Percentiles rank a stretch among this genome's conserved stretches.
These are phyloP conservation scores for Strix aluco DNA, from an alignment of 2,113 vertebrate genomes.

Conservation along the genomic window DNA sequence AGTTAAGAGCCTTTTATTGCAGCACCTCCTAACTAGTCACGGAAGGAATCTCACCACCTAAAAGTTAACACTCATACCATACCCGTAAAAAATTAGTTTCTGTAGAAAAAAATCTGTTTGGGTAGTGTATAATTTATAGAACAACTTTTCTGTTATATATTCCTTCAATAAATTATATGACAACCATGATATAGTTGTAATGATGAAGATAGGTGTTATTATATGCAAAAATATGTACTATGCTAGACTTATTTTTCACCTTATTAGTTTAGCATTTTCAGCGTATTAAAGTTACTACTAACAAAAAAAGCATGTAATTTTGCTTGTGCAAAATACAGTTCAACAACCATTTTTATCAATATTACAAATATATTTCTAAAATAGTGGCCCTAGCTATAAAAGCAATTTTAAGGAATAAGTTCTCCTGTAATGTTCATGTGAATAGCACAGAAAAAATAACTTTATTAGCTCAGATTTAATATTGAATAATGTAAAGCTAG, in stretches of 20 bases:
- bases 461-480: background rate
- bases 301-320: rapidly evolving
- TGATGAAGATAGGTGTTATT: background rate
- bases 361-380: background rate
- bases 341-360: background rate
- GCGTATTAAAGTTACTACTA: background rate
- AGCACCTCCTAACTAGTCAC: background rate
- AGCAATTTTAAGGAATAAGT: background rate
- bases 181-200: background rate
- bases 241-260: background rate
- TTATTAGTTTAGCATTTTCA: background rate
- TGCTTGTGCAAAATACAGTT: background rate
- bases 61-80: background rate
- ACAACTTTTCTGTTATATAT: rapidly evolving
- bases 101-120: background rate
- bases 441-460: background rate
- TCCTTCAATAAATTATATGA: background rate
- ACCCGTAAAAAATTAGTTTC: background rate
- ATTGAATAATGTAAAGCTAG: background rate
- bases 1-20: background rate
- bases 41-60: background rate
- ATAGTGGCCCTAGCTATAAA: background rate
- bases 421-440: background rate
- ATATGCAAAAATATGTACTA: background rate
- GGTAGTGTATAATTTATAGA: background rate